These are phyloP conservation scores for Eucriotettix oculatus DNA, from an alignment of 2,888 invertebrate species.

Conservation along the genomic window DNA sequence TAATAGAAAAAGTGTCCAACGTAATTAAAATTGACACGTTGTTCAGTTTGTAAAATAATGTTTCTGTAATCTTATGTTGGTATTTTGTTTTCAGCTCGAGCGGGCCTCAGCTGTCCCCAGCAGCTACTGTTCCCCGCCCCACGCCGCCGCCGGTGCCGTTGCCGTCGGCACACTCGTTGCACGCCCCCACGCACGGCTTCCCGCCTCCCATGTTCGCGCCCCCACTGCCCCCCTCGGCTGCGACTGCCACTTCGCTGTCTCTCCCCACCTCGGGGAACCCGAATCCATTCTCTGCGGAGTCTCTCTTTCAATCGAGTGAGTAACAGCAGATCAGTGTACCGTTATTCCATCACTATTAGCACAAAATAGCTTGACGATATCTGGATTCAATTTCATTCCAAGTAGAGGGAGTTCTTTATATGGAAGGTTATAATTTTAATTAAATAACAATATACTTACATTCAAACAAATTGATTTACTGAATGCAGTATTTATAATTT, in stretches of 20 bases:
- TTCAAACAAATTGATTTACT: too few species aligned
- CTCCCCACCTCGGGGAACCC: conserved; percentile 44
- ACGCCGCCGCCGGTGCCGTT: conserved; percentile 30
- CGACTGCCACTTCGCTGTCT: conserved; percentile 50
- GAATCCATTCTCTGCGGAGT: conserved; percentile 76
- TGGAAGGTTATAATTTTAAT: too few species aligned
- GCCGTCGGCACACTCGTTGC: conserved; percentile 14
- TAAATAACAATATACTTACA: too few species aligned
- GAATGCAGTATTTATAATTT: too few species aligned
- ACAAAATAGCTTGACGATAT: too few species aligned
- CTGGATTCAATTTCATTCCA: too few species aligned
- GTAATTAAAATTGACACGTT: too few species aligned
- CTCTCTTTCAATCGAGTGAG: conserved; percentile 72
- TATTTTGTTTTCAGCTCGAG: conserved; percentile 18
- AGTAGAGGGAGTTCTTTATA: too few species aligned
- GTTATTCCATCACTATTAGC: too few species aligned
- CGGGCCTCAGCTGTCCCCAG: conserved; percentile 28
- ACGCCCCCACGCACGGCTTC: conserved; percentile 19
- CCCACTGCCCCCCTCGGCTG: conserved; percentile 33
- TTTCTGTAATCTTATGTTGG: background rate
- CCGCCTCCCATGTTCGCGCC: conserved; percentile 34
- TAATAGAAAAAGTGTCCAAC: too few species aligned
- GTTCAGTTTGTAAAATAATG: background rate
- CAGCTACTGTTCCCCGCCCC: conserved; percentile 34
- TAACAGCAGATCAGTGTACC: conserved; percentile 15